Conservation (phyloP, 2,113 vertebrate species). For the Oriolus oriolus region DNA sequence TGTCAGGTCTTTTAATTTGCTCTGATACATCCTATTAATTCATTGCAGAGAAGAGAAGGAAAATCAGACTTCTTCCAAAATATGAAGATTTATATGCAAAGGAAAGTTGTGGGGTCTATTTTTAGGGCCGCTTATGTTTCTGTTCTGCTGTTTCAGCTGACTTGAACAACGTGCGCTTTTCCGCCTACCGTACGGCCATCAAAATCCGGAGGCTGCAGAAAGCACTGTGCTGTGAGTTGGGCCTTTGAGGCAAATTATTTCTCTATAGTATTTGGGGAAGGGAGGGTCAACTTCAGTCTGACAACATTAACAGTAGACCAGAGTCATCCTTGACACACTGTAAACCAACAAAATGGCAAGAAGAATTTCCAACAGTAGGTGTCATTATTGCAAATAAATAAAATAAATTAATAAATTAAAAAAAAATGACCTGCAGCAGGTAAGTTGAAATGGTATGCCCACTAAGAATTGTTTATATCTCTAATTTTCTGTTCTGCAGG, state of each 20-base stretch:
- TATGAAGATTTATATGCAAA: background rate
- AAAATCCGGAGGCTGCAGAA: conserved; percentile 97
- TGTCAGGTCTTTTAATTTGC: background rate
- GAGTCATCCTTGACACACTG: background rate
- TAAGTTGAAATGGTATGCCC: background rate
- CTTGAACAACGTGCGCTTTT: conserved; percentile 97
- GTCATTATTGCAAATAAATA: background rate
- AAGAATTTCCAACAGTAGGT: background rate
- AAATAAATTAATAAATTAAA: background rate
- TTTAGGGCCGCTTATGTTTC: background rate
- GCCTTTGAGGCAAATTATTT: background rate
- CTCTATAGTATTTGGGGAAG: background rate
- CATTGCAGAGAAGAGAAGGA: background rate
- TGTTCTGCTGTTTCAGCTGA: conserved; percentile 79
- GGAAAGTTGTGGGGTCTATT: background rate
- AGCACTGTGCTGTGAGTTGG: conserved; percentile 90
- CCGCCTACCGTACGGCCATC: conserved; percentile 96
- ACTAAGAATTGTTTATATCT: background rate
- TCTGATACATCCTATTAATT: background rate
- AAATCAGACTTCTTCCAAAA: background rate
- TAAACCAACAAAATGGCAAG: background rate
- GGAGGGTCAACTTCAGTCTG: background rate
- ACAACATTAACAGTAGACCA: background rate
- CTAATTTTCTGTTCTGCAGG: background rate
- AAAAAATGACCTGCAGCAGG: background rate